Conservation (phyloP, 2,888 invertebrate species). For the Odiellus spinosus region DNA sequence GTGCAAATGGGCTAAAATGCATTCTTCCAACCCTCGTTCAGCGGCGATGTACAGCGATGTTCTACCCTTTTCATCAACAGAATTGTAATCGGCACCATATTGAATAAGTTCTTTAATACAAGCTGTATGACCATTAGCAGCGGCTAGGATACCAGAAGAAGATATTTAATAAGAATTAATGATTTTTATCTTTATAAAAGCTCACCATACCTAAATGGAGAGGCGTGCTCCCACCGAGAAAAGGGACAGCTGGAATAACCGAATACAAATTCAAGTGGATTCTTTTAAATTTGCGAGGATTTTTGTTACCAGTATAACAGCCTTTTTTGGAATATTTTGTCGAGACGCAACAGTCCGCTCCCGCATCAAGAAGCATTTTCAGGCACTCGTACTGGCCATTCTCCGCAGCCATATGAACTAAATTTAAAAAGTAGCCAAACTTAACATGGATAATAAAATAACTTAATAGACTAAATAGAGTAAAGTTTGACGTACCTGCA, state of each 20-base stretch:
- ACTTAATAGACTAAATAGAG: too few relatives aligned
- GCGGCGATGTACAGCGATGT: constrained; percentile 28
- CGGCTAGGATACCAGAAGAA: constrained; percentile 22
- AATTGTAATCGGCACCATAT: constrained; percentile 30
- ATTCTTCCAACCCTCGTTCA: constrained; percentile 22
- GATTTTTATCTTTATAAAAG: too few relatives aligned
- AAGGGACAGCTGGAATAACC: constrained; percentile 23
- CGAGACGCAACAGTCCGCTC: constrained; percentile 25
- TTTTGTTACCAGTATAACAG: constrained; percentile 24
- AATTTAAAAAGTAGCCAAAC: too few relatives aligned
- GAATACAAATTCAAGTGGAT: neutral
- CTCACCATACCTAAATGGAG: constrained; percentile 17
- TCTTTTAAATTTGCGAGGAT: neutral
- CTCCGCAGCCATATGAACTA: constrained; percentile 27
- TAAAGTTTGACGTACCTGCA: constrained; percentile 18
- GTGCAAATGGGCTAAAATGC: constrained; percentile 26
- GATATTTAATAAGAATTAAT: too few relatives aligned
- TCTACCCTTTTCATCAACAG: constrained; percentile 26
- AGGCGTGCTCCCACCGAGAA: constrained; percentile 28
- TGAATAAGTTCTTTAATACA: constrained; percentile 27
- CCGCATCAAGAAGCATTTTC: constrained; percentile 24
- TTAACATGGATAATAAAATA: too few relatives aligned
- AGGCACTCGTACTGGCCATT: constrained; percentile 25
- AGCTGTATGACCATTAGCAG: constrained; percentile 24
- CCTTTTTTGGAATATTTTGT: constrained; percentile 28